Evolutionary conservation across 2,797 vertebrate species (phyloP), one percentile per base, ranked within the genome.

Genomic region (Merluccius polli): DNA sequence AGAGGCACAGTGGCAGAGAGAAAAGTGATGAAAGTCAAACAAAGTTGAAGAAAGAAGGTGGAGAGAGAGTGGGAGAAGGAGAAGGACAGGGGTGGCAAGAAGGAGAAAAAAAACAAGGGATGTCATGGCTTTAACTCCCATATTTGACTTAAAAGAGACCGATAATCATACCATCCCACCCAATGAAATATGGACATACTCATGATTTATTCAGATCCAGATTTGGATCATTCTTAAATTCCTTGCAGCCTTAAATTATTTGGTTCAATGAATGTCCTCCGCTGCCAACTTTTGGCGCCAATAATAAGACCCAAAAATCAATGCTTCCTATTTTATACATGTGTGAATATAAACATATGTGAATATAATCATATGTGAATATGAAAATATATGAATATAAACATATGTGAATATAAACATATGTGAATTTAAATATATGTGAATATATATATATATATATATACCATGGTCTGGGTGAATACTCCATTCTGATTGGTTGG

Each of bases 171-270:
- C 78, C 79, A 81, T 78, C 73, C 84, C 76, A 76, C 33, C 80
- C 18, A 24, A 73, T 27, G 44, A 72, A 74, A 81, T 75, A 82
- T 30, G 63, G 78, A 13, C 69, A 68, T 78, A 84, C 48, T 82
- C 85, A 81, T 84, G 83, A 89, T 88, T 83, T 73, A 69, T 89
- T 81, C 71, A 74, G 74, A 88, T 78, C 75, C 80, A 21, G 67
- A 72, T 76, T 12, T 16, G 79, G 78, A 88, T 86, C 82, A 72
- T 83, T 89, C 59, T 63, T 65, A 75, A 21, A 81, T 83, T 77
- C 75, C 74, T 72, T 78, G 48, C 81, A 75, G 82, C 86, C 82
- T 89, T 84, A 88, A n/a, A 59, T 59, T 59, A 21, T 59, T 59
- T 15, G 48, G 21, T 59, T 59, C 48, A n/a, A 59, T 59, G 48